Percentiles rank a stretch among this genome's conserved stretches.
Evolutionary conservation across 2,797 vertebrate genomes (phyloP).

Genomic region (Chiroxiphia lanceolata): DNA sequence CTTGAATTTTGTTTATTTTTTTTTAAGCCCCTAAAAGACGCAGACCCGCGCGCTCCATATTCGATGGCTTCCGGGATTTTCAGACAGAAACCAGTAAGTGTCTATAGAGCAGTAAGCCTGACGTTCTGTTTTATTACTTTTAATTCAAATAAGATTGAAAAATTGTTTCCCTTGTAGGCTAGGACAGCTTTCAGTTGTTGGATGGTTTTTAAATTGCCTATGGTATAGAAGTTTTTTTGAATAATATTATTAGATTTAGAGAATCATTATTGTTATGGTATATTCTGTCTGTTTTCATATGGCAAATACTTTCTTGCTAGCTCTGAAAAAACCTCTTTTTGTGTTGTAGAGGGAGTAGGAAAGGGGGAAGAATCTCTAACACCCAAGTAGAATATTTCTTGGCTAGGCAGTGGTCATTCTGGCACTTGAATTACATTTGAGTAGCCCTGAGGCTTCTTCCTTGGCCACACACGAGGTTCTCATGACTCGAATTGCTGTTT

Average conservation of each 20-base stretch:
- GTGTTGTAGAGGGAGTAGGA: not conserved
- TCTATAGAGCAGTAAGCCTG: conserved; percentile 35
- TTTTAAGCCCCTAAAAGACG: conserved; percentile 92
- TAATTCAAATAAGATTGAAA: not conserved
- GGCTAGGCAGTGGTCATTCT: not conserved
- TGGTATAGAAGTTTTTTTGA: not conserved
- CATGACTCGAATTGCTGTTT: not conserved
- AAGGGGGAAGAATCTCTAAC: not conserved
- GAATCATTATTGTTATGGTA: not conserved
- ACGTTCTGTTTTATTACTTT: not conserved
- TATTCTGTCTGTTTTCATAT: not conserved
- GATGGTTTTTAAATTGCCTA: not conserved
- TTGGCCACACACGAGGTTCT: not conserved
- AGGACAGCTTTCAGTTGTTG: not conserved
- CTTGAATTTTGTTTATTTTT: not conserved
- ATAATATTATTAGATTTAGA: not conserved
- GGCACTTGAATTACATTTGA: not conserved
- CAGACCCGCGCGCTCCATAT: conserved; percentile 96
- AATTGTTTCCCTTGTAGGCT: not conserved
- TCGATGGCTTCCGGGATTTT: conserved; percentile 98
- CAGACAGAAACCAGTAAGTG: conserved; percentile 97
- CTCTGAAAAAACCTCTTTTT: not conserved
- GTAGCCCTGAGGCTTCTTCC: not conserved
- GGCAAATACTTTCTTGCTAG: not conserved
- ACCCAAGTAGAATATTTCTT: not conserved